phyloP scores from a whole-genome alignment of 2,888 invertebrate species.

The Xestia c-nigrum region DNA sequence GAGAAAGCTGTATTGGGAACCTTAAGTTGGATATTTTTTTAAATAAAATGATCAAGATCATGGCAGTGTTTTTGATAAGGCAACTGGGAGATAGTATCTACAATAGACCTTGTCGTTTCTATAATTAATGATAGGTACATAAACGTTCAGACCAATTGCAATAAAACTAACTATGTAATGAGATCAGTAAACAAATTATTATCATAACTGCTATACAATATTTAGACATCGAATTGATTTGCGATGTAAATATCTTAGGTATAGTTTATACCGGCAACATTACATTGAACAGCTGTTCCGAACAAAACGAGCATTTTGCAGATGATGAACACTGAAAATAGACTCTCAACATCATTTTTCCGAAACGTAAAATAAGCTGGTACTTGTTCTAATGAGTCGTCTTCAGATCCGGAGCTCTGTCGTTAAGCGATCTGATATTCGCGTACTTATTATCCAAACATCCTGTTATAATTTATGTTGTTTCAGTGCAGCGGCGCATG shows the following conservation, averaged over 20 bases:
- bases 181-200: slow-evolving; percentile 38
- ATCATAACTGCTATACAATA: slow-evolving; percentile 52
- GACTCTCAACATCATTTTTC: slow-evolving; percentile 53
- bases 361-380: slow-evolving; percentile 51
- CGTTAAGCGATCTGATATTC: slow-evolving; percentile 75
- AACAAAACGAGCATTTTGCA: slow-evolving; percentile 35
- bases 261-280: slow-evolving; percentile 34
- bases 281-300: slow-evolving; percentile 48
- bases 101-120: background rate
- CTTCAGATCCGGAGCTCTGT: slow-evolving; percentile 50
- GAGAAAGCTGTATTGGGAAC: background rate
- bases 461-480: slow-evolving; percentile 79
- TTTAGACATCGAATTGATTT: slow-evolving; percentile 64
- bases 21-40: background rate
- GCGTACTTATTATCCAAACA: slow-evolving; percentile 83
- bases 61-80: background rate
- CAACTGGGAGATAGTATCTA: background rate
- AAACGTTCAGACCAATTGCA: background rate
- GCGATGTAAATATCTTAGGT: slow-evolving; percentile 60
- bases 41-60: too few relatives aligned
- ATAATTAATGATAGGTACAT: background rate
- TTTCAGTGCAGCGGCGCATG: slow-evolving; percentile 69
- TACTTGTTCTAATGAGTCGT: slow-evolving; percentile 59
- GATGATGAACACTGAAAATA: slow-evolving; percentile 58
- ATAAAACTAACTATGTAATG: slow-evolving; percentile 39